Conservation (phyloP, 2,113 vertebrate species). For the Hippocampus mohnikei region DNA sequence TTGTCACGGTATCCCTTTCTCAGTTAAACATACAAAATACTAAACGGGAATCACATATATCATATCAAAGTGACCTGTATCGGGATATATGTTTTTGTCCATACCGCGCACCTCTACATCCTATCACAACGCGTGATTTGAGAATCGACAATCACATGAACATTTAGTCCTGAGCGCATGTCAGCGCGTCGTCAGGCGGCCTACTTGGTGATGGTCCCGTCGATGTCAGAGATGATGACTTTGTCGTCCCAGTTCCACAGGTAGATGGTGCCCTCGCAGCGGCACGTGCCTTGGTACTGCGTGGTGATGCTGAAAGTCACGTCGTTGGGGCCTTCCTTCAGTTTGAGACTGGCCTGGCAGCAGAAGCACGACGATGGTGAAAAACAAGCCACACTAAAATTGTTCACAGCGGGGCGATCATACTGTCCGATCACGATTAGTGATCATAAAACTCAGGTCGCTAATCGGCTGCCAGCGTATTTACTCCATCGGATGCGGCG, state of each 20-base stretch:
- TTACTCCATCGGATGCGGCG: no score
- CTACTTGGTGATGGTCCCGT: conserved; percentile 97
- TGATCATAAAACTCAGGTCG: no score
- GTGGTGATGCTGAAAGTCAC: conserved; percentile 97
- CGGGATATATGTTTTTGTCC: no score
- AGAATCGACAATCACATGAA: neutral
- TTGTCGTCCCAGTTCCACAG: conserved; percentile 98
- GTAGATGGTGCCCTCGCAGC: conserved; percentile 95
- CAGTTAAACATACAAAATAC: neutral
- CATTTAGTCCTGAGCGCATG: neutral
- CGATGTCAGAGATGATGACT: conserved; percentile 95
- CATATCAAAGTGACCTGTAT: no score
- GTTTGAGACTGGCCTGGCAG: conserved; percentile 85
- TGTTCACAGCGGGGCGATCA: no score
- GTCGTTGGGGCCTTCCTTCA: conserved; percentile 92
- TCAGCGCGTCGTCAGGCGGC: conserved; percentile 16
- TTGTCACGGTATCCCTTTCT: neutral
- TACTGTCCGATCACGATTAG: no score
- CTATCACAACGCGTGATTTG: neutral
- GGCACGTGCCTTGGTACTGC: conserved; percentile 96
- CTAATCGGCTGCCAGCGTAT: no score
- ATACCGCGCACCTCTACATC: no score
- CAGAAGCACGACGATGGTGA: neutral
- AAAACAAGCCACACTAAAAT: neutral
- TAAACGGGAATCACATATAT: no score